Evolutionary conservation across 35 echinoderm and acorn worm genomes (phyloP), one percentile per base, ranked within the genome.

Genomic region (Heliocidaris tuberculata): DNA sequence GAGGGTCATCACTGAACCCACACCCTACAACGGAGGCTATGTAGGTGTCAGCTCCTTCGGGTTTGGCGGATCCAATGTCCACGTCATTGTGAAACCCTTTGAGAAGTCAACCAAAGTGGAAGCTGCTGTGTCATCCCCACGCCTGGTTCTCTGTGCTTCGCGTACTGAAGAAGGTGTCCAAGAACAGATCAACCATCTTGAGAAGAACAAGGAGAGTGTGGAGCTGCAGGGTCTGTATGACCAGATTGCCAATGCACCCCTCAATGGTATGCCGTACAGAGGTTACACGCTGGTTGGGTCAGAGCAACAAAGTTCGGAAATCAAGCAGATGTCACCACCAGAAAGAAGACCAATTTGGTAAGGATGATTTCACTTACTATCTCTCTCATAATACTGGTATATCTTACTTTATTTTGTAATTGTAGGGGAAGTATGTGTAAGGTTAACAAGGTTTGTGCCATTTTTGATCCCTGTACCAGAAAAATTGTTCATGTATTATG

Each of bases 21-120:
- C 96, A 2, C 47, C 92, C 47, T 97, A 96, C 48, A 86, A 92
- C 9, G 96, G 95, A 61, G 96, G 96, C 16, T 96, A 97, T 19
- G 95, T 98, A 17, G 97, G 97, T 9, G 48, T 98, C 50, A 98
- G 95, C 47, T 98, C 97, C 15, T 98, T 98, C 88, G 97, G 97
- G 35, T 98, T 98, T 95, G 97, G 97, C 13, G 96, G 97, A 0
- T 97, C 96, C 9, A 98, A 98, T 85, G 97, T 97, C 49, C 97
- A 98, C 47, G 92, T 98, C 19, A 94, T 97, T 15, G 92, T 98
- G 24, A 98, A 94, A 89, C 96, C 97, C n/a, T 85, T 71, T 27
- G 71, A 31, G 13, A 50, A 48, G 49, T 61, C 70, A 31, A 32
- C 24, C 3, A 70, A 85, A 59, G 50, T 30, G 31, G 92, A 30